Evolutionary conservation across 2,888 invertebrate genomes (phyloP).

Genomic region (Agriopis leucophaearia): DNA sequence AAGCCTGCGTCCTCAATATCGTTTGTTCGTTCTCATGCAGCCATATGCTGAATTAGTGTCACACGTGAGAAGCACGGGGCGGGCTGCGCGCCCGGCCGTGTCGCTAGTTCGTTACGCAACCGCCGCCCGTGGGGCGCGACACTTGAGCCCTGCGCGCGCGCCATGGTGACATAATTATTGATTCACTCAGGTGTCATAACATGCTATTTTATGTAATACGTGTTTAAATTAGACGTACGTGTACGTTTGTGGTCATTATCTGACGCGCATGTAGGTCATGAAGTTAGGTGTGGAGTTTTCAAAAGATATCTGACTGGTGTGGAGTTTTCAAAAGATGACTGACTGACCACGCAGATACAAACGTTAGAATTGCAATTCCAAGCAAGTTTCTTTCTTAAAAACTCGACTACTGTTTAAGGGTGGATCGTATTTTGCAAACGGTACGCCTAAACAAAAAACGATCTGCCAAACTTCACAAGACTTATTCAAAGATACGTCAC

Average conservation of each 20-base stretch:
- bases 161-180: slow-evolving; percentile 65
- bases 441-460: too few relatives aligned
- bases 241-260: slow-evolving; percentile 6
- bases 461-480: too few relatives aligned
- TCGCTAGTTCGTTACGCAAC: slow-evolving; percentile 25
- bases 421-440: too few relatives aligned
- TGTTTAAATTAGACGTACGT: slow-evolving; percentile 31
- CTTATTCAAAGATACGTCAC: too few relatives aligned
- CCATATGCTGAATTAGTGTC: slow-evolving; percentile 49
- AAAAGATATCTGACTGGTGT: neutral
- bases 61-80: slow-evolving; percentile 58
- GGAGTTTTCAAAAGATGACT: neutral
- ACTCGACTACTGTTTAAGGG: too few relatives aligned
- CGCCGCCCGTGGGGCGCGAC: slow-evolving; percentile 54
- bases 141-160: slow-evolving; percentile 56
- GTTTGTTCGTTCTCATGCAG: neutral
- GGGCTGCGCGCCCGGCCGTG: slow-evolving; percentile 53
- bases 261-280: neutral
- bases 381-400: too few relatives aligned
- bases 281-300: neutral
- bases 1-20: too few relatives aligned
- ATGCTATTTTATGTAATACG: slow-evolving; percentile 51
- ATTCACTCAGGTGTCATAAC: slow-evolving; percentile 58
- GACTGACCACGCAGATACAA: too few relatives aligned
- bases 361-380: too few relatives aligned